phyloP scores from a whole-genome alignment of 2,888 invertebrate genomes.

The Mythimna ferrago region DNA sequence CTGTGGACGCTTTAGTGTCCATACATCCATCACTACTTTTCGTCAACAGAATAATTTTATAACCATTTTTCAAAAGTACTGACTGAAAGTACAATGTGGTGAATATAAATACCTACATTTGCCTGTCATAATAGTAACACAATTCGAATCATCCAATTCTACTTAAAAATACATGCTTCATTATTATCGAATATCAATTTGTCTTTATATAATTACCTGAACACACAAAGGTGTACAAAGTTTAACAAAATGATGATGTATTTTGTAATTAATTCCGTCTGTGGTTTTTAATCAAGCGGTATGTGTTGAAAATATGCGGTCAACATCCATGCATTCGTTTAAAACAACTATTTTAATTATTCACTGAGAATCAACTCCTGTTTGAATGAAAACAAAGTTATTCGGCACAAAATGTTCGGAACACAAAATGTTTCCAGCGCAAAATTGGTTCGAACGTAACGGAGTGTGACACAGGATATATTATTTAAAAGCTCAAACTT shows the following conservation, averaged over 20 bases:
- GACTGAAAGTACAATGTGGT: not conserved
- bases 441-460: slow-evolving; percentile 52
- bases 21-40: slow-evolving; percentile 32
- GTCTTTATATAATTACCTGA: slow-evolving; percentile 51
- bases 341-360: slow-evolving; percentile 83
- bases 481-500: slow-evolving; percentile 63
- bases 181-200: slow-evolving; percentile 46
- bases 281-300: slow-evolving; percentile 79
- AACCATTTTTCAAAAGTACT: slow-evolving; percentile 4
- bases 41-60: slow-evolving; percentile 3
- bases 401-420: slow-evolving; percentile 57
- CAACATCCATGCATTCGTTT: slow-evolving; percentile 75
- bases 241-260: slow-evolving; percentile 54
- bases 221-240: slow-evolving; percentile 46
- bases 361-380: slow-evolving; percentile 73
- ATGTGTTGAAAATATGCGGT: slow-evolving; percentile 80
- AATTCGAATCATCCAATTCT: not conserved
- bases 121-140: slow-evolving; percentile 5
- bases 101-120: slow-evolving; percentile 21
- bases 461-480: slow-evolving; percentile 49
- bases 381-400: slow-evolving; percentile 67
- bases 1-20: slow-evolving; percentile 27
- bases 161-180: slow-evolving; percentile 30
- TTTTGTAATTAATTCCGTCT: slow-evolving; percentile 71
- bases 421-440: slow-evolving; percentile 40